Evolutionary conservation across 2,888 invertebrate genomes (phyloP).

Genomic region (Metalampra italica): DNA sequence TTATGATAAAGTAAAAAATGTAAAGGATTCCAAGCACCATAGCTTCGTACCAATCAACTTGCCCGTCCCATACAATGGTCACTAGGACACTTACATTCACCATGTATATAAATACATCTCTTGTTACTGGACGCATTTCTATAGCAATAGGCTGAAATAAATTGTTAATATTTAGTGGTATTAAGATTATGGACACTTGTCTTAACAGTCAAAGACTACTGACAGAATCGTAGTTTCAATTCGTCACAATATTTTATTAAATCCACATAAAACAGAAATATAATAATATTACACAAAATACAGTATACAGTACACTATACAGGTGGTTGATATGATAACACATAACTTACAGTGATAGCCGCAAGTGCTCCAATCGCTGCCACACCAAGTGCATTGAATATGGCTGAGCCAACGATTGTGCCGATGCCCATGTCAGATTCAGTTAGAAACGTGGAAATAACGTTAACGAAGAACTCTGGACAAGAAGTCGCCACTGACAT

Average conservation of each 20-base stretch:
- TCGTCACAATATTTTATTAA: too few species aligned
- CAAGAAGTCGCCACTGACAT: constrained; percentile 97
- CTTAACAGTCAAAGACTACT: too few species aligned
- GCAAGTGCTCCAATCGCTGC: constrained; percentile 89
- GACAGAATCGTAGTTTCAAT: too few species aligned
- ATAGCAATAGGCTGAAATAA: constrained; percentile 83
- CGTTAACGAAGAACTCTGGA: constrained; percentile 95
- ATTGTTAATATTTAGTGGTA: background rate
- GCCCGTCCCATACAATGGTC: constrained; percentile 86
- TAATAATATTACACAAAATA: too few species aligned
- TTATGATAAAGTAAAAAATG: constrained; percentile 83
- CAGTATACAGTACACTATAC: too few species aligned
- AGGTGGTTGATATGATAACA: too few species aligned
- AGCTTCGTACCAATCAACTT: constrained; percentile 89
- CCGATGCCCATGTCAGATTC: constrained; percentile 92
- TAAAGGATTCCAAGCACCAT: constrained; percentile 85
- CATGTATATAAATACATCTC: constrained; percentile 89
- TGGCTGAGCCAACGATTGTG: constrained; percentile 91
- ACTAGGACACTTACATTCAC: constrained; percentile 84
- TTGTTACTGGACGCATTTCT: constrained; percentile 88
- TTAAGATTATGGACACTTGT: background rate
- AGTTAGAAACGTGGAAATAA: constrained; percentile 91
- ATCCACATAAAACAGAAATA: too few species aligned
- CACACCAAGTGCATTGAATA: constrained; percentile 92
- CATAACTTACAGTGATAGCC: constrained; percentile 58